A percentile compares a stretch with the other conserved stretches of the same genome.
Evolutionary conservation across 2,888 invertebrate species (phyloP).

Genomic region (Parthenolecanium corni): DNA sequence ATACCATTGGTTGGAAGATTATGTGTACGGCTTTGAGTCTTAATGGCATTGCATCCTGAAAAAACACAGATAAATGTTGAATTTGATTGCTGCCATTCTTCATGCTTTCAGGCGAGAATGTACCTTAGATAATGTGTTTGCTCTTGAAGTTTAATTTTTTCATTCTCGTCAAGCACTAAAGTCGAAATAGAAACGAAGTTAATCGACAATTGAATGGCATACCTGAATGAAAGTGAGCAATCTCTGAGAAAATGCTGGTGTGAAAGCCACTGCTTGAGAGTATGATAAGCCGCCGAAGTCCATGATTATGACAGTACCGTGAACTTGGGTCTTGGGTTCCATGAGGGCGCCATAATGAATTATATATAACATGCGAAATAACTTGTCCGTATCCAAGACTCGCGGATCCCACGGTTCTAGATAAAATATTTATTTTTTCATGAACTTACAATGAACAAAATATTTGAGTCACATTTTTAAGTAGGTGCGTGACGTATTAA

Average conservation of each 20-base stretch:
- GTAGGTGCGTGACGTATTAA: background rate
- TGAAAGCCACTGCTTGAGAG: constrained; percentile 54
- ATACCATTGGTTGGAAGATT: constrained; percentile 71
- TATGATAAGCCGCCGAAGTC: constrained; percentile 67
- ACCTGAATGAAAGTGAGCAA: constrained; percentile 66
- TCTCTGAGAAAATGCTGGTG: constrained; percentile 62
- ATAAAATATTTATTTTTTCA: constrained; percentile 1
- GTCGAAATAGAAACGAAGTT: no score
- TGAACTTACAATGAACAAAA: background rate
- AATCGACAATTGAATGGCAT: constrained; percentile 1
- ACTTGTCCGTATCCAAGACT: constrained; percentile 57
- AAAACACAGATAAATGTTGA: constrained; percentile 1
- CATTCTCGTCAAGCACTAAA: no score
- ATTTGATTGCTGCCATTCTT: background rate
- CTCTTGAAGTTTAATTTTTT: background rate
- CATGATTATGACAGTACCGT: constrained; percentile 69
- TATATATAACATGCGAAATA: constrained; percentile 67
- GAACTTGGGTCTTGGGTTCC: constrained; percentile 61
- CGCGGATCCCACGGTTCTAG: constrained; percentile 63
- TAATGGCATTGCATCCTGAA: constrained; percentile 65
- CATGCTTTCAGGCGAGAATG: no score
- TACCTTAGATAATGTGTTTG: background rate
- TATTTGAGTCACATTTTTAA: background rate
- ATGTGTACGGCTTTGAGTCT: constrained; percentile 75
- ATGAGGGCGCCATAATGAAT: constrained; percentile 66